Conservation (phyloP, 2,113 vertebrate genomes). For the Callithrix jacchus region DNA sequence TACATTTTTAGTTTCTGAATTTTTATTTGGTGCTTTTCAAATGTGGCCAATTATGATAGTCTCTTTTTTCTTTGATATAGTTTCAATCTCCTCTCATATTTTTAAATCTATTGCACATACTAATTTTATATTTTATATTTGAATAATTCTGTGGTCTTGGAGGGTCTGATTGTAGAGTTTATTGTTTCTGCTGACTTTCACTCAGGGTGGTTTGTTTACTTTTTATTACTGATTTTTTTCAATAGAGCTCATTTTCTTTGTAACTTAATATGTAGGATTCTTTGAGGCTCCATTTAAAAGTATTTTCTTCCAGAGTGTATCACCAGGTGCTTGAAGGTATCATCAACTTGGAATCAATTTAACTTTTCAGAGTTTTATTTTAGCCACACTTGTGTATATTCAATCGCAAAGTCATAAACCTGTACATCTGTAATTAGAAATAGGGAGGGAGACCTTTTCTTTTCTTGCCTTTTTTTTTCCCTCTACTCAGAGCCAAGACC, state of each 20-base stretch:
- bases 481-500: neutral
- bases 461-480: neutral
- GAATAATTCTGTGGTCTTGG: neutral
- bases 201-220: conserved; percentile 35
- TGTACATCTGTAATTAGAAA: conserved; percentile 47
- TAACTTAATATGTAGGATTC: conserved; percentile 21
- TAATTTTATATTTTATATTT: neutral
- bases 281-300: neutral
- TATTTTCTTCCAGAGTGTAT: conserved; percentile 2
- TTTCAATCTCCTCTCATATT: neutral
- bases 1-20: conserved; percentile 35
- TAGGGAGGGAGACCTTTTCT: neutral
- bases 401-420: neutral
- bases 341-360: conserved; percentile 35
- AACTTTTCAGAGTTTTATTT: conserved; percentile 25
- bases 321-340: neutral
- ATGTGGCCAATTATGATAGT: neutral
- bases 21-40: conserved; percentile 13
- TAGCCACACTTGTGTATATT: neutral
- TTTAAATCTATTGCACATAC: neutral
- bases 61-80: neutral
- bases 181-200: neutral
- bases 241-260: neutral
- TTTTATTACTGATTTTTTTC: conserved; percentile 13
- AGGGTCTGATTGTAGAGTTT: conserved; percentile 11